Conservation (phyloP, 1,140 invertebrate species). For the Drosophila arawakana region DNA sequence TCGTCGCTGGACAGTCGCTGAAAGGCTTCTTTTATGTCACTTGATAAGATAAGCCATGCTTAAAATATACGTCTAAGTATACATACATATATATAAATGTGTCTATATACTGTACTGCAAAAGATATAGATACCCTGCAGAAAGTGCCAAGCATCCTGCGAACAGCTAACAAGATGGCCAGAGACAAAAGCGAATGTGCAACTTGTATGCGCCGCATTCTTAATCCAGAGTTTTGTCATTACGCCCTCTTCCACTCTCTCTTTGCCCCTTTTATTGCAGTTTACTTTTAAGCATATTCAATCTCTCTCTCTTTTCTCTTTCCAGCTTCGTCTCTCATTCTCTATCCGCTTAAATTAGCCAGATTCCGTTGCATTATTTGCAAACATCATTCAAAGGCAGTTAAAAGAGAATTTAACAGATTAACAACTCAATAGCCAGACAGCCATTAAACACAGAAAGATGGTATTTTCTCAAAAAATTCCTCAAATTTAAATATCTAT, state of each 20-base stretch:
- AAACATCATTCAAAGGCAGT: conserved; percentile 3
- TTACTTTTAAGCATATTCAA: conserved; percentile 49
- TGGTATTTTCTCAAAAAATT: no score
- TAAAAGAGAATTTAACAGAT: neutral
- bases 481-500: no score
- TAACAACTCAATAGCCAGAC: neutral
- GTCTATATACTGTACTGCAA: conserved; percentile 21
- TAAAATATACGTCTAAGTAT: conserved; percentile 73
- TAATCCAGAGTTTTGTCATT: conserved; percentile 80
- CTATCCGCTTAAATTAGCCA: conserved; percentile 64
- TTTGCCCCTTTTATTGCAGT: conserved; percentile 64
- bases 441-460: neutral
- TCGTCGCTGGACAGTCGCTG: conserved; percentile 60
- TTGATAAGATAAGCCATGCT: conserved; percentile 81
- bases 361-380: conserved; percentile 54
- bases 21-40: conserved; percentile 79
- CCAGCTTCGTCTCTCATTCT: neutral
- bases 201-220: conserved; percentile 79
- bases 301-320: neutral
- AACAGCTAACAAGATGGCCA: conserved; percentile 15
- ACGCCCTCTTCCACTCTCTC: conserved; percentile 56
- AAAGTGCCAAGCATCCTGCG: conserved; percentile 25
- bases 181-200: conserved; percentile 70
- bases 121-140: conserved; percentile 27
- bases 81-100: conserved; percentile 1